Evolutionary conservation across 2,113 vertebrate genomes (phyloP).

Genomic region (Plotosus lineatus): DNA sequence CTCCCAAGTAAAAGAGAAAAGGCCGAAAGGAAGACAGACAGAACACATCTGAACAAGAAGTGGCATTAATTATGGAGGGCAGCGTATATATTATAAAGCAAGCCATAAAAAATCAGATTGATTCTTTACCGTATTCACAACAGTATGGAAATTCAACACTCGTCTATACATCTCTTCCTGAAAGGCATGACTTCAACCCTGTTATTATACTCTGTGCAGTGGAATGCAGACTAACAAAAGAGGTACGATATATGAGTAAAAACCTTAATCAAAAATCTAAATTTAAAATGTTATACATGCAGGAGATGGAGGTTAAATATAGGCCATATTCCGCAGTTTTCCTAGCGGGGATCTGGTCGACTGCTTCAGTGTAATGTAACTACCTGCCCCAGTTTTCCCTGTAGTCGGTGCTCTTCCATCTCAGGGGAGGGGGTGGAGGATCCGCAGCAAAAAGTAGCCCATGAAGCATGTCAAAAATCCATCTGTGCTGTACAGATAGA

Average conservation of each 20-base stretch:
- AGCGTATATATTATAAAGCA: too few species aligned
- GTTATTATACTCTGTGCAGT: background rate
- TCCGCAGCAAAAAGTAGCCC: conserved; percentile 2
- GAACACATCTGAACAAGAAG: too few species aligned
- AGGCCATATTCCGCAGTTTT: conserved; percentile 28
- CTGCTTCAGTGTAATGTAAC: conserved; percentile 40
- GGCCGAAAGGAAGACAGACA: too few species aligned
- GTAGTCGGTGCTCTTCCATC: conserved; percentile 24
- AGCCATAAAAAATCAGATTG: too few species aligned
- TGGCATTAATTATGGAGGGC: too few species aligned
- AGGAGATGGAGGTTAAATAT: conserved; percentile 41
- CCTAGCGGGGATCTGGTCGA: conserved; percentile 35
- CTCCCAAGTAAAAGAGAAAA: too few species aligned
- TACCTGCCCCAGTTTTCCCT: conserved; percentile 48
- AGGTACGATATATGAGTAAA: background rate
- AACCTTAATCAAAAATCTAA: conserved; percentile 14
- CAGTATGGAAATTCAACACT: too few species aligned
- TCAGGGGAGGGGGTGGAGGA: background rate
- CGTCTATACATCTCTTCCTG: background rate
- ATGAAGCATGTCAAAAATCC: conserved; percentile 56
- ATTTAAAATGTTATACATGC: conserved; percentile 34
- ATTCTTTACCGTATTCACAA: too few species aligned
- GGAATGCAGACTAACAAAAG: background rate
- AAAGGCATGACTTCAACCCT: background rate
- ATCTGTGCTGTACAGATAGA: conserved; percentile 66